These are phyloP conservation scores for Papilio machaon DNA, from an alignment of 1,140 invertebrate species.

Conservation along the genomic window DNA sequence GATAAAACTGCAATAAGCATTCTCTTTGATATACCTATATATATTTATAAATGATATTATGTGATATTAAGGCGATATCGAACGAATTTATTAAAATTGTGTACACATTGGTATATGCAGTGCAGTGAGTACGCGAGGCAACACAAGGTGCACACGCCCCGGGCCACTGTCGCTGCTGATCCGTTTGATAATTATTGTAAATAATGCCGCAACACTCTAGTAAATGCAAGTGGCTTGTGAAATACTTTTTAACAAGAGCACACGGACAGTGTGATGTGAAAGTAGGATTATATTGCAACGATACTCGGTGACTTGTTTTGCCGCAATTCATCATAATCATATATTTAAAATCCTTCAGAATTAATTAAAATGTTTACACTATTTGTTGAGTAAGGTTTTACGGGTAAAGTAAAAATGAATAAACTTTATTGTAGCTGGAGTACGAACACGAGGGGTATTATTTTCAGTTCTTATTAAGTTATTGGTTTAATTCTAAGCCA, in stretches of 20 bases:
- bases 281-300: conserved; percentile 2
- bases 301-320: not conserved
- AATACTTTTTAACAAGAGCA: conserved; percentile 13
- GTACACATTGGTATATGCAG: not conserved
- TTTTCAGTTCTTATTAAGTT: no score
- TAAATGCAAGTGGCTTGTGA: not conserved
- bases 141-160: not conserved
- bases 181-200: not conserved
- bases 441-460: no score
- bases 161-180: not conserved
- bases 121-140: not conserved
- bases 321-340: not conserved
- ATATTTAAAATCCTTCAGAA: not conserved
- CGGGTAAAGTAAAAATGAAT: no score
- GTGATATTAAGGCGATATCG: not conserved
- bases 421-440: no score
- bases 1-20: not conserved
- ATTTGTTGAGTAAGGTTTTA: no score
- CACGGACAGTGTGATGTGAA: not conserved
- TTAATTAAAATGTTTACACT: no score
- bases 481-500: no score
- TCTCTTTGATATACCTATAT: not conserved
- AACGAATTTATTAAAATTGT: not conserved
- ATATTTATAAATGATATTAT: not conserved
- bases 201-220: not conserved